Evolutionary conservation across 2,888 invertebrate species (phyloP), one percentile per base, ranked within the genome.

Genomic region (Acrocera orbiculus): DNA sequence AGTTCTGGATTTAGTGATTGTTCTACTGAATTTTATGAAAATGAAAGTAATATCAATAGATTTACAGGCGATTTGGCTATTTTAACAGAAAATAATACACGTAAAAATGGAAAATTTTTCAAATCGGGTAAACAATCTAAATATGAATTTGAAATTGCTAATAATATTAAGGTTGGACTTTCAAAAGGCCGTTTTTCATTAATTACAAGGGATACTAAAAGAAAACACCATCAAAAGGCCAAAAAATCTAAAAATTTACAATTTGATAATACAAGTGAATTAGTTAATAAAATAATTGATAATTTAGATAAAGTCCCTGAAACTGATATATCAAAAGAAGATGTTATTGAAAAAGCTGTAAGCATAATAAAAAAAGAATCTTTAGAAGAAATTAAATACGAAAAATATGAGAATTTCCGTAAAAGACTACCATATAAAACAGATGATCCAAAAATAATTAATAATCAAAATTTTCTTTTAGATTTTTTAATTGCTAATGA

Each of bases 401-500:
- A 42, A 2, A 43, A 47, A 17, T 49, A 40, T 40, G 32, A 32
- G 3, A 44, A 46, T 19, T 58, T 54, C 24, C 52, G 51, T 4
- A 43, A 45, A 13, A 49, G 49, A 20, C 30, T 60, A 19, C 59
- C 59, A 0, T 58, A 50, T 36, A 48, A 54, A 23, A 59, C 59
- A 3, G 38, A 35, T 2, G 52, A 59, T 44, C 52, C 54, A 0
- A 44, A 47, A 14, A 30, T 46, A 4, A 52, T 56, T 3, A 54
- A 58, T 30, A 54, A 53, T 17, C 59, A 59, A 37, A 38, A 51
- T 27, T 40, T 54, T 5, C 40, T 58, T 4, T 41, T 59, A 3
- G 54, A 59, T 35, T 58, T 59, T 35, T 40, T 59, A 5, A 57
- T 56, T 2, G 48, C 46, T 16, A 57, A 58, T 35, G 47, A 53